These are phyloP conservation scores for Holacanthus passer DNA, from an alignment of 2,113 vertebrate genomes.

Conservation along the genomic window DNA sequence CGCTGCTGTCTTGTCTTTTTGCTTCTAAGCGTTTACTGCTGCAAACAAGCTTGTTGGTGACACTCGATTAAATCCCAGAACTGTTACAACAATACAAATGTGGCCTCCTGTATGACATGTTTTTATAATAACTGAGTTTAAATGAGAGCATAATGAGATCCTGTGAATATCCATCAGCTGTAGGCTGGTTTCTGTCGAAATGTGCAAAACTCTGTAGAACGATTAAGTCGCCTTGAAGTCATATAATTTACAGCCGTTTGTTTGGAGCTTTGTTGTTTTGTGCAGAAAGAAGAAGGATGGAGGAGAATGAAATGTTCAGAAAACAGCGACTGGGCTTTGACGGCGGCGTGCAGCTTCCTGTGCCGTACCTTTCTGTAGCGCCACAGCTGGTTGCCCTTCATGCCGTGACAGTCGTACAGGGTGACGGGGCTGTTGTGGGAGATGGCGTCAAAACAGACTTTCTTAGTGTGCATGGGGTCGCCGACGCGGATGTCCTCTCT, in stretches of 20 bases:
- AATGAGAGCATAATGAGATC: constrained; percentile 19
- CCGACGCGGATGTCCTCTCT: constrained; percentile 94
- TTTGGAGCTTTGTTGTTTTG: constrained; percentile 3
- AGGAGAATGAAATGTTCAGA: not conserved
- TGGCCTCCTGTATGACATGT: not conserved
- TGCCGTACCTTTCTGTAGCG: constrained; percentile 89
- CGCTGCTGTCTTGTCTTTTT: too few species aligned
- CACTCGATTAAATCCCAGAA: not conserved
- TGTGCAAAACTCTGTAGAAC: not conserved
- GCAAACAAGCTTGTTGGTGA: constrained; percentile 1
- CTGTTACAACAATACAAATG: not conserved
- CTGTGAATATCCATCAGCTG: constrained; percentile 20
- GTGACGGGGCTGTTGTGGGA: constrained; percentile 94
- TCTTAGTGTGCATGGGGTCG: constrained; percentile 95
- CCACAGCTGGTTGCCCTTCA: constrained; percentile 99
- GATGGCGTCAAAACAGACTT: constrained; percentile 94
- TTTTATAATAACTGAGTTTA: constrained; percentile 9
- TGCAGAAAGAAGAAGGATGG: not conserved
- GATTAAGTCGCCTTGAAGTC: not conserved
- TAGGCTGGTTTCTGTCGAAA: not conserved
- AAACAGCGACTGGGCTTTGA: too few species aligned
- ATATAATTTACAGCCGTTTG: constrained; percentile 1
- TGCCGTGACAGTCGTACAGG: constrained; percentile 96
- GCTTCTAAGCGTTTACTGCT: not conserved
- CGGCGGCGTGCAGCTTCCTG: too few species aligned